Evolutionary conservation across 2,888 invertebrate genomes (phyloP).

Genomic region (Vanessa cardui): DNA sequence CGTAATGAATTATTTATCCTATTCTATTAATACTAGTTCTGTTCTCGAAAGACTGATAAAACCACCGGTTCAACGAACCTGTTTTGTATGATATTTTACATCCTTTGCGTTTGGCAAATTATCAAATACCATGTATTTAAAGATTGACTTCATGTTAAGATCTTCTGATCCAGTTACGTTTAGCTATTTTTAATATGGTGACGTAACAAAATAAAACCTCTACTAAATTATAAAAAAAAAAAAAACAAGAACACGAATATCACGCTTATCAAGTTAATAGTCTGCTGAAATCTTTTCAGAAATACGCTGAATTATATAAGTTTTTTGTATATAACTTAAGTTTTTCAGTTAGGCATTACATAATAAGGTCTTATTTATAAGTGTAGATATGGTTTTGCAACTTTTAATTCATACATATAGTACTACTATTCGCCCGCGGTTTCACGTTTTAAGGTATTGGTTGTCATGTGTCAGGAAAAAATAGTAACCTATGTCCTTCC

Average conservation of each 20-base stretch:
- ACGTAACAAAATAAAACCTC: background rate
- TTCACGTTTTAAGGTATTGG: no score
- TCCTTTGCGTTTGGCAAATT: conserved; percentile 34
- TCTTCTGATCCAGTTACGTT: background rate
- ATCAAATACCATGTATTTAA: conserved; percentile 29
- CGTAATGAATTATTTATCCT: conserved; percentile 36
- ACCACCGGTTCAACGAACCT: conserved; percentile 37
- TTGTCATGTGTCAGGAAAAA: no score
- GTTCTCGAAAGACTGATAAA: conserved; percentile 33
- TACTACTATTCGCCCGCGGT: no score
- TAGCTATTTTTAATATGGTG: background rate
- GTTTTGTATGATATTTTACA: conserved; percentile 22
- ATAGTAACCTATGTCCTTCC: no score
- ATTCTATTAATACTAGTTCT: conserved; percentile 36
- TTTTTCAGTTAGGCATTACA: no score
- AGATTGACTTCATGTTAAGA: conserved; percentile 12
- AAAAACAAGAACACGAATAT: no score
- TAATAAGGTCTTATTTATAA: no score
- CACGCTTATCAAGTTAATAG: no score
- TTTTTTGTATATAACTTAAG: no score
- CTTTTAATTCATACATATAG: background rate
- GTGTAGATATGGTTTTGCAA: background rate
- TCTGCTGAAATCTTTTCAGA: no score
- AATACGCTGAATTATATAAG: no score
- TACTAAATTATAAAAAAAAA: no score